phyloP scores from a whole-genome alignment of 2,888 invertebrate species.

The Heliconius ismenius region DNA sequence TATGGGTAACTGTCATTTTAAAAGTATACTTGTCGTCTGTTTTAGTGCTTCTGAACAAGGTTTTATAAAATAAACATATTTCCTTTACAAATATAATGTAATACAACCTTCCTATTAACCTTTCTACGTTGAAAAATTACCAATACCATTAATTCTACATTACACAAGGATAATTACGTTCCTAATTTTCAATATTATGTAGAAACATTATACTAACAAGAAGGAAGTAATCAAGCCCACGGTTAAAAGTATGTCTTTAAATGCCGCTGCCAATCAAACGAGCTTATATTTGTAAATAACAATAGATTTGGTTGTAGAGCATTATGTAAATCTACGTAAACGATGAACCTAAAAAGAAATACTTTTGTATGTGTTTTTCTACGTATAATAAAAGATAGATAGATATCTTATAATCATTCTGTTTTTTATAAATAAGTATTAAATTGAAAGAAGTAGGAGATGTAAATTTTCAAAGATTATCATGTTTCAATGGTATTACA shows the following conservation, averaged over 20 bases:
- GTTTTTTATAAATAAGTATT: too few relatives aligned
- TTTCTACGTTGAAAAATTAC: neutral
- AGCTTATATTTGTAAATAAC: constrained; percentile 24
- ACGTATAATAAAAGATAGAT: neutral
- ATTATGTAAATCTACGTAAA: neutral
- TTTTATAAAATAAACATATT: neutral
- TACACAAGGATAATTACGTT: constrained; percentile 19
- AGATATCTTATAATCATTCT: too few relatives aligned
- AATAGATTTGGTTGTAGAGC: constrained; percentile 16
- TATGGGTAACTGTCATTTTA: neutral
- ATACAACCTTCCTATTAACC: neutral
- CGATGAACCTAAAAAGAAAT: neutral
- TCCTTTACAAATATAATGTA: neutral
- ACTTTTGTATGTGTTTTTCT: neutral
- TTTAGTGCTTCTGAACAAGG: neutral
- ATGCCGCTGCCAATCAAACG: constrained; percentile 42
- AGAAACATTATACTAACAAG: constrained; percentile 1
- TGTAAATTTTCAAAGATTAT: too few relatives aligned
- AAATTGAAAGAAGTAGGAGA: too few relatives aligned
- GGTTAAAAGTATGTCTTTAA: constrained; percentile 31
- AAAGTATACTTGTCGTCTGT: neutral
- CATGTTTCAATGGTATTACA: too few relatives aligned
- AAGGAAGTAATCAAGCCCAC: constrained; percentile 32
- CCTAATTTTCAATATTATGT: constrained; percentile 6
- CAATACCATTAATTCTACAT: neutral